Percentiles rank a stretch among this genome's conserved stretches.
These are phyloP conservation scores for Lepas anatifera DNA, from an alignment of 2,888 invertebrate species.

Conservation along the genomic window DNA sequence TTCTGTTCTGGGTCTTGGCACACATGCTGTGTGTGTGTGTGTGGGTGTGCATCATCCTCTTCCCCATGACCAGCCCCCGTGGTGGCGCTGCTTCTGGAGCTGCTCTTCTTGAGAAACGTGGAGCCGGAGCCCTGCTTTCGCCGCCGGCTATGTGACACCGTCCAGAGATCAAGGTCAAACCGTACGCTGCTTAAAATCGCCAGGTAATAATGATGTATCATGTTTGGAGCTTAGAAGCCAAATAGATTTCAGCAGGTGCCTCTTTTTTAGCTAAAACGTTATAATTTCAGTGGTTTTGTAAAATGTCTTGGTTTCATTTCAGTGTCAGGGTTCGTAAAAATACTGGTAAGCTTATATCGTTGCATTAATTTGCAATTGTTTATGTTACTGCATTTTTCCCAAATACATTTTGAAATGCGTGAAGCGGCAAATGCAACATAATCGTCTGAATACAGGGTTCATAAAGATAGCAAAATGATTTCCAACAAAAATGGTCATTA, in stretches of 20 bases:
- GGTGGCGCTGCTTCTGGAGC: not conserved
- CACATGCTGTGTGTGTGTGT: not conserved
- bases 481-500: no score
- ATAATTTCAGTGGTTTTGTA: not conserved
- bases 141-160: not conserved
- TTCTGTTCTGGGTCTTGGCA: no score
- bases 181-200: not conserved
- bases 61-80: not conserved
- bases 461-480: no score
- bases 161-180: not conserved
- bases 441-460: no score
- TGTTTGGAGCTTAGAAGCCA: no score
- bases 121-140: not conserved
- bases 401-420: no score
- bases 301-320: not conserved
- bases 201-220: not conserved
- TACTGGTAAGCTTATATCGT: not conserved
- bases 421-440: no score
- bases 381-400: not conserved
- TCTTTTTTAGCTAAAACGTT: not conserved
- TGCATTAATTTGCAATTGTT: not conserved
- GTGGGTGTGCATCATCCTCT: not conserved
- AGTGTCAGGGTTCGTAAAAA: not conserved
- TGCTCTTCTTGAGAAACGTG: not conserved
- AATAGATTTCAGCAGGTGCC: not conserved